Evolutionary conservation across 2,888 invertebrate genomes (phyloP).

Genomic region (Nebria salina): DNA sequence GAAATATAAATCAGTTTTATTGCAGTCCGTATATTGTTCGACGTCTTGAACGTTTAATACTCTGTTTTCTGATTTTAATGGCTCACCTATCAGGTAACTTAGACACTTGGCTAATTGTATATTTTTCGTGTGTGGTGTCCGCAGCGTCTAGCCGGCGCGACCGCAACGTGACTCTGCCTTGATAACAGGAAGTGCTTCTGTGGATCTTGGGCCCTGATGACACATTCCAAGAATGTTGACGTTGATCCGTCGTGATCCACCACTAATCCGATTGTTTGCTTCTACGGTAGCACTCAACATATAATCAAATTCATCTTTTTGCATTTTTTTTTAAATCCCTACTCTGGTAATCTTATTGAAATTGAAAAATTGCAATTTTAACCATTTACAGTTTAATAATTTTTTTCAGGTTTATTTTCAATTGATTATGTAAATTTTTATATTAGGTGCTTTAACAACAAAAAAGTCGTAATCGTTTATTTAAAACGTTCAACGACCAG

Average conservation of each 20-base stretch:
- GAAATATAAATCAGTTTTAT: no score
- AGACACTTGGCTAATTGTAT: conserved; percentile 19
- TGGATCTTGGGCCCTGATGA: conserved; percentile 49
- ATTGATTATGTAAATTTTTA: not conserved
- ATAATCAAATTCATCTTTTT: not conserved
- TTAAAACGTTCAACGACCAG: not conserved
- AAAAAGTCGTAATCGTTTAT: not conserved
- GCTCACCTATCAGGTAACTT: conserved; percentile 19
- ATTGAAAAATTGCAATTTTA: not conserved
- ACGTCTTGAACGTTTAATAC: not conserved
- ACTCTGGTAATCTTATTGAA: not conserved
- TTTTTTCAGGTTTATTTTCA: no score
- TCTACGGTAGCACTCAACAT: not conserved
- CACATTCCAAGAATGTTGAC: conserved; percentile 34
- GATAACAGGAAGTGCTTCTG: conserved; percentile 55
- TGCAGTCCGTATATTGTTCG: no score
- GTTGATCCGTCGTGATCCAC: conserved; percentile 1
- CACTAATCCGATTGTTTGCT: not conserved
- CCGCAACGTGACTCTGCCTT: conserved; percentile 52
- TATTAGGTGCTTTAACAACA: not conserved
- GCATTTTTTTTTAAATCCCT: not conserved
- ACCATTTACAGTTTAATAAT: no score
- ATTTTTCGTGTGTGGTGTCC: conserved; percentile 40
- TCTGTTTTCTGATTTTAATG: conserved; percentile 13
- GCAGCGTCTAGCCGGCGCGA: conserved; percentile 50